Conservation (phyloP, 2,113 vertebrate genomes). For the Argyrosomus japonicus region DNA sequence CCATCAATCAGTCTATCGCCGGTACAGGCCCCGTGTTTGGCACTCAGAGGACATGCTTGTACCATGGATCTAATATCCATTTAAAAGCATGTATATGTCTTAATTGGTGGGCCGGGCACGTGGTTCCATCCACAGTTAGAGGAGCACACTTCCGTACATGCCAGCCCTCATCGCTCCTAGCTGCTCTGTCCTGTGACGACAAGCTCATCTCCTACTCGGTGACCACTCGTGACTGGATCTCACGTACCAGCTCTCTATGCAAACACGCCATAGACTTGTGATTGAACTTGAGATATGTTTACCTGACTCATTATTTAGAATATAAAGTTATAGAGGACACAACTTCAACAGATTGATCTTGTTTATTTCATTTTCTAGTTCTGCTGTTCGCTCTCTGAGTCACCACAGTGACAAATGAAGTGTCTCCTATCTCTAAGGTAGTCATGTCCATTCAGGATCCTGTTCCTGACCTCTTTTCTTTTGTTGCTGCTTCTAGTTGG, state of each 20-base stretch:
- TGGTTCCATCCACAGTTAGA: not conserved
- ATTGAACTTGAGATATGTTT: no score
- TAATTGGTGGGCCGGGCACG: not conserved
- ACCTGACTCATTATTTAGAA: no score
- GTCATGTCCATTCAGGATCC: not conserved
- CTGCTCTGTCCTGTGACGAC: not conserved
- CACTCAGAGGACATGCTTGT: slow-evolving; percentile 1
- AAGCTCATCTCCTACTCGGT: no score
- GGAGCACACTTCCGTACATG: not conserved
- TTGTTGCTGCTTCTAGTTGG: slow-evolving; percentile 68
- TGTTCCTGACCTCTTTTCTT: not conserved
- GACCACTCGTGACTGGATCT: no score
- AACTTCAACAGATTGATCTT: no score
- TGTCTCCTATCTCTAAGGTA: not conserved
- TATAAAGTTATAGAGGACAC: no score
- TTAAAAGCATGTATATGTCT: slow-evolving; percentile 3
- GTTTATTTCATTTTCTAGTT: no score
- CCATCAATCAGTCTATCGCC: slow-evolving; percentile 33
- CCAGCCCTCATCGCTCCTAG: not conserved
- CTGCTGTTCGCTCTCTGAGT: no score
- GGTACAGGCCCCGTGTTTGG: slow-evolving; percentile 5
- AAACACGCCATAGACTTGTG: no score
- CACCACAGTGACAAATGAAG: no score
- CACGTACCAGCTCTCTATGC: no score
- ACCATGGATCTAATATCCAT: not conserved